phyloP scores from a whole-genome alignment of 2,113 vertebrate species.

The Phrynosoma platyrhinos region DNA sequence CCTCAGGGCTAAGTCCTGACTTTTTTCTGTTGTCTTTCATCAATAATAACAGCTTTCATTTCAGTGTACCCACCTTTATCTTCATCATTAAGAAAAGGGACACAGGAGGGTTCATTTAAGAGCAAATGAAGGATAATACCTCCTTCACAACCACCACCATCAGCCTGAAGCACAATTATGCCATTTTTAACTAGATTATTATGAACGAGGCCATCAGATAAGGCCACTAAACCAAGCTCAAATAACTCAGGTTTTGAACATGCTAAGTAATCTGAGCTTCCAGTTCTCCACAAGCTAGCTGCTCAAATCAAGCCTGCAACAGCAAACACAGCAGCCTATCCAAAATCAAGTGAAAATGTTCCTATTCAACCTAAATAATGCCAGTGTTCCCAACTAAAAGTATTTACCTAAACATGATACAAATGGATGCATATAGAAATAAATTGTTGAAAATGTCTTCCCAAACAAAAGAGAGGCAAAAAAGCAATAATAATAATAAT shows the following conservation, averaged over 20 bases:
- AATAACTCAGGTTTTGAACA: no score
- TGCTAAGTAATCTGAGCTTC: neutral
- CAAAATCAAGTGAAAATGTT: neutral
- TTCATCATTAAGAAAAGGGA: neutral
- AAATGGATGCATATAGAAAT: neutral
- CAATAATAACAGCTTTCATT: neutral
- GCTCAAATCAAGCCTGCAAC: neutral
- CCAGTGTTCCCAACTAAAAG: neutral
- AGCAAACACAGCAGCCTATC: neutral
- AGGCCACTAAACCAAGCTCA: neutral
- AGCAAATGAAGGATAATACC: neutral
- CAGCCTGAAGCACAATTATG: neutral
- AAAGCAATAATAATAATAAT: no score
- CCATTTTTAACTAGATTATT: neutral
- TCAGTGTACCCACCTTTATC: neutral
- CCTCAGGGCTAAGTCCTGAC: neutral
- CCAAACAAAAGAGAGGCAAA: neutral
- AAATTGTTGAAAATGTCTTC: neutral
- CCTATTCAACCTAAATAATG: neutral
- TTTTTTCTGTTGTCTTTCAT: no score
- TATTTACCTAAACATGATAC: neutral
- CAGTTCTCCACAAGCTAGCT: neutral
- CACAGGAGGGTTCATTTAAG: neutral
- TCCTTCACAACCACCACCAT: neutral
- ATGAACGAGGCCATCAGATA: neutral